Conservation (phyloP, 37 sponge, comb jelly and placozoan species). For the Chondrosia reniformis region DNA sequence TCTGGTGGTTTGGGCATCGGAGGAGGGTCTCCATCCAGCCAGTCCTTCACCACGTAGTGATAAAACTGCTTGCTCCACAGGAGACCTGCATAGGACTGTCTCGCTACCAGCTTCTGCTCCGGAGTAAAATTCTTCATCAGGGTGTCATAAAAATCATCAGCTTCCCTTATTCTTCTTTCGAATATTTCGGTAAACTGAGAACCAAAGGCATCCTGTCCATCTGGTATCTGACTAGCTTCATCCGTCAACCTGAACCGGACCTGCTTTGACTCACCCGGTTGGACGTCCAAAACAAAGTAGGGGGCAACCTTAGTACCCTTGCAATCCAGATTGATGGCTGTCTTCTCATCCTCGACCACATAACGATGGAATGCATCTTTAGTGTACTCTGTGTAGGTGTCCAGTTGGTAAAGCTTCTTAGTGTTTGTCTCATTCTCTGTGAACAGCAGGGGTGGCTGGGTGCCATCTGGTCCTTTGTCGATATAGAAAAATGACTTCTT, state of each 20-base stretch:
- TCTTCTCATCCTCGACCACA: conserved; percentile 62
- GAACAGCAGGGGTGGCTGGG: conserved; percentile 72
- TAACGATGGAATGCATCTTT: conserved; percentile 96
- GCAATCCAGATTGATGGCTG: conserved; percentile 63
- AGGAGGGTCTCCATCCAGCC: conserved; percentile 85
- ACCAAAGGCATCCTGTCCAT: conserved; percentile 48
- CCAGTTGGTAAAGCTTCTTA: conserved; percentile 40
- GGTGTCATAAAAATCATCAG: conserved; percentile 70
- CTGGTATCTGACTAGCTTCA: conserved; percentile 16
- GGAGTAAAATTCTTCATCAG: conserved; percentile 25
- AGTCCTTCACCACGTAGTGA: conserved; percentile 87
- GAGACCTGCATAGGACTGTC: conserved; percentile 91
- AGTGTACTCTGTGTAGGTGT: conserved; percentile 69
- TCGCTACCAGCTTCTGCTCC: conserved; percentile 58
- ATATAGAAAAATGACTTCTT: conserved; percentile 60
- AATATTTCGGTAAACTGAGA: conserved; percentile 54
- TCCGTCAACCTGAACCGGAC: conserved; percentile 63
- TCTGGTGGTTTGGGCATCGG: conserved; percentile 38
- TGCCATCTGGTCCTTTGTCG: conserved; percentile 43
- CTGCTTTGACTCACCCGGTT: conserved; percentile 35
- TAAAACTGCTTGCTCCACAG: conserved; percentile 97
- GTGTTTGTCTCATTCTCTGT: conserved; percentile 96
- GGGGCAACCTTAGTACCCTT: conserved; percentile 83
- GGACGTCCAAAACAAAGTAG: conserved; percentile 70
- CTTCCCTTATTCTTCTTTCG: conserved; percentile 54